These are phyloP conservation scores for Monarcha castaneiventris DNA, from an alignment of 2,113 vertebrate genomes.

Conservation along the genomic window DNA sequence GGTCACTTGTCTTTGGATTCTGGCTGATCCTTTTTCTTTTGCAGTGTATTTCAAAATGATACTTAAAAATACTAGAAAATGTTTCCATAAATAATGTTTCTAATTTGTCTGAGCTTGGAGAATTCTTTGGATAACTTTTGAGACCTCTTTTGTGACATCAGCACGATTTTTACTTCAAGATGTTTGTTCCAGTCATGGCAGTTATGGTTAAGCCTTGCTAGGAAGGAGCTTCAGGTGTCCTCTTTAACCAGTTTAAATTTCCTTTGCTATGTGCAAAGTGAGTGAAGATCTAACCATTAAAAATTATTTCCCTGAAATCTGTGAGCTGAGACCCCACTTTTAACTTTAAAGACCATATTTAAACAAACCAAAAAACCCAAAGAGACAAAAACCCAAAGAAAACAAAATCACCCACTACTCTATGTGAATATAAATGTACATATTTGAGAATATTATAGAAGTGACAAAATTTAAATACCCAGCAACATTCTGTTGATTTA, in stretches of 20 bases:
- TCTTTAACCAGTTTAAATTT: neutral
- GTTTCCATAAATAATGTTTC: neutral
- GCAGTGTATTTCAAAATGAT: neutral
- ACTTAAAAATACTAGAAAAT: neutral
- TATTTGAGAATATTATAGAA: neutral
- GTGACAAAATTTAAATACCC: neutral
- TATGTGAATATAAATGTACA: neutral
- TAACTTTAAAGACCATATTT: neutral
- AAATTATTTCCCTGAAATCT: neutral
- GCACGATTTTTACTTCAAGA: neutral
- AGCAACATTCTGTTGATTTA: neutral
- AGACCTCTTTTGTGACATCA: neutral
- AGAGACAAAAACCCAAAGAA: no score
- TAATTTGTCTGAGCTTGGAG: neutral
- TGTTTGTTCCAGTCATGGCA: neutral
- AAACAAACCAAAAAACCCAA: neutral
- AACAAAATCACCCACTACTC: accelerated
- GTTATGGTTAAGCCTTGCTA: neutral
- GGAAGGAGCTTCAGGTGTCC: neutral
- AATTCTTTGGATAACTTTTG: neutral
- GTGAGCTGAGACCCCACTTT: neutral
- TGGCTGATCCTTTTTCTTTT: neutral
- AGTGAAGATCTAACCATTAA: neutral
- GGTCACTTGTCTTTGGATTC: neutral
- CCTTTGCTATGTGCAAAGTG: neutral